Base-by-base conservation (phyloP, 2,888 invertebrate genomes). In the Polydrusus cervinus region DNA sequence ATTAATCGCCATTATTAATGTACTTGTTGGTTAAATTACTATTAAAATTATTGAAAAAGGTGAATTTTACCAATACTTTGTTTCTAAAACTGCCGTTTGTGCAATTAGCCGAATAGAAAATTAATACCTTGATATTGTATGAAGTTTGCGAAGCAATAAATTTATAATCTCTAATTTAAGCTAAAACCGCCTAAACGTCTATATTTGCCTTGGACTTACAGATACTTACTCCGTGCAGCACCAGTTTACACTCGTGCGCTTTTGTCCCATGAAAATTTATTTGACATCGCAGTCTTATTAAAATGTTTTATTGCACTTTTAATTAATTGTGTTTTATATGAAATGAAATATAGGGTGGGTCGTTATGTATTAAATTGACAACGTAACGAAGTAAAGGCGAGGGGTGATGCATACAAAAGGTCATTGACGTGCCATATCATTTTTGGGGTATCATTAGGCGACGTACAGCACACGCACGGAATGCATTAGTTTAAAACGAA, bases 301-400 rank as follows among this genome's bases (percentile, higher is more conserved):
- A 70, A 74, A 74, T 74, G 74, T 69, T 74, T 74, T 74, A 74
- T 74, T 74, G 65, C 62, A 68, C 38, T 68, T 74, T 74, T 74
- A 74, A 74, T 74, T 74, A 74, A 74, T 74, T 64, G 51, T 47
- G 62, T 25, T 61, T 65, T 60, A 68, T 69, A 53, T 62, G 49
- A 74, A 68, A 74, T 64, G 74, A 69, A 62, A 64, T 69, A 74
- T 69, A 38, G 69, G 69, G 69, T 62, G 51, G 30, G 53, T 51
- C 65, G 65, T 51, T 38, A 60, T 11, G 40, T 68, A 68, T 57
- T 68, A 55, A 68, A 68, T 62, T 70, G 51, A 62, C 62, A 51
- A 70, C 62, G 70, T 62, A 62, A 70, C 70, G 14, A 43, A 20
- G 51, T 45, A 70, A 51, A 62, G 30, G 40, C 49, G 62, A 70